phyloP scores from a whole-genome alignment of 2,888 invertebrate species.

The Chironomus tentans region DNA sequence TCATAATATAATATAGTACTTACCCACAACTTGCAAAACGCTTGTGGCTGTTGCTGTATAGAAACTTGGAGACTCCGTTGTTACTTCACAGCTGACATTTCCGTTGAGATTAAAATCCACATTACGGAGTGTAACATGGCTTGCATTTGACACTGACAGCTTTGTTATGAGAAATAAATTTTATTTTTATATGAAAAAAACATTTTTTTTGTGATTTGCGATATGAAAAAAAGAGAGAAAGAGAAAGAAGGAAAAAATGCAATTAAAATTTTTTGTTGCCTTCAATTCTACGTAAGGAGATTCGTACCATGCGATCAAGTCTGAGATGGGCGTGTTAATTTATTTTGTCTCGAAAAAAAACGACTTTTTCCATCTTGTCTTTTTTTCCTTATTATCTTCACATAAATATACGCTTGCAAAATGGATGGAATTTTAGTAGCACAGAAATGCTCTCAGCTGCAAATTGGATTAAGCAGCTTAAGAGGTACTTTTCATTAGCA shows the following conservation, averaged over 20 bases:
- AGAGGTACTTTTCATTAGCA: background rate
- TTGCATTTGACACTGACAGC: conserved; percentile 59
- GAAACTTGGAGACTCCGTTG: conserved; percentile 53
- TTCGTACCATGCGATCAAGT: background rate
- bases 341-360: background rate
- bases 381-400: background rate
- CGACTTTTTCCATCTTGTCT: background rate
- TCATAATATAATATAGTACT: conserved; percentile 37
- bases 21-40: conserved; percentile 62
- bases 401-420: background rate
- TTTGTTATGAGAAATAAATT: conserved; percentile 36
- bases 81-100: conserved; percentile 63
- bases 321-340: background rate
- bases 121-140: conserved; percentile 56
- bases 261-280: conserved; percentile 11
- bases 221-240: background rate
- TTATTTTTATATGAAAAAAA: background rate
- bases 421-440: background rate
- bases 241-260: background rate
- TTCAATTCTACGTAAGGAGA: background rate
- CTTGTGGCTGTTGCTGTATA: conserved; percentile 55
- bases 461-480: conserved; percentile 7
- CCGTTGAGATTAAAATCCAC: conserved; percentile 59
- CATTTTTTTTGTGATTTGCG: background rate
- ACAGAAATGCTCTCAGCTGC: background rate